A percentile compares a stretch with the other conserved stretches of the same genome.
Conservation (phyloP, 2,888 invertebrate species). For the Loripinus fragilis region DNA sequence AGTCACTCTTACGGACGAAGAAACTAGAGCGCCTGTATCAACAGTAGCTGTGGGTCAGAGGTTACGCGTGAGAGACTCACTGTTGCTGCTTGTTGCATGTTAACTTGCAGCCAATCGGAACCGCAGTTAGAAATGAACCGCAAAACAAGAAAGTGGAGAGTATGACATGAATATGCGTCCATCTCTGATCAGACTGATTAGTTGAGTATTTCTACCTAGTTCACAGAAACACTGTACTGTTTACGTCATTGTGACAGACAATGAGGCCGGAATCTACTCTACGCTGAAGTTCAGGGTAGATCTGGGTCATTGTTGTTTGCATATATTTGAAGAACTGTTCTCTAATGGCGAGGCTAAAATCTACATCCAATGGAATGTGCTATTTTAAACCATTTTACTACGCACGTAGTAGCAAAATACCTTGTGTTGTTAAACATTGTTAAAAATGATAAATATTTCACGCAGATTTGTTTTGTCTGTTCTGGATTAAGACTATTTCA, state of each 20-base stretch:
- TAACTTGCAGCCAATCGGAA: conserved; percentile 18
- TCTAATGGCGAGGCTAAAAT: background rate
- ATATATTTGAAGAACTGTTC: too few species aligned
- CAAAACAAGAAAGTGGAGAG: background rate
- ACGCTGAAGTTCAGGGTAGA: too few species aligned
- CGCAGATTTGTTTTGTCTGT: too few species aligned
- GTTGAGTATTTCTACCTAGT: too few species aligned
- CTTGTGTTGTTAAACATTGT: background rate
- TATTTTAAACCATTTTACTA: conserved; percentile 20
- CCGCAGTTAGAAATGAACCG: background rate
- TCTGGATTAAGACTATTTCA: too few species aligned
- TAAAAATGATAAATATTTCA: background rate
- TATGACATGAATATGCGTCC: too few species aligned
- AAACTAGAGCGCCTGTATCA: background rate
- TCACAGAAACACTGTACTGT: too few species aligned
- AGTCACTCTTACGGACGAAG: background rate
- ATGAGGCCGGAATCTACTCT: too few species aligned
- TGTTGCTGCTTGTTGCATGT: background rate
- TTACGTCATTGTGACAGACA: too few species aligned
- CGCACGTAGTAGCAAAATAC: conserved; percentile 4
- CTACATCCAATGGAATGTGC: conserved; percentile 8
- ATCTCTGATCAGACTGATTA: too few species aligned
- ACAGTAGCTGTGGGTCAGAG: background rate
- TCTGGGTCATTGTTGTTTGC: too few species aligned
- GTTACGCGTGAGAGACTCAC: background rate